Evolutionary conservation across 2,113 vertebrate genomes (phyloP).

Genomic region (Microcebus tavaratra): DNA sequence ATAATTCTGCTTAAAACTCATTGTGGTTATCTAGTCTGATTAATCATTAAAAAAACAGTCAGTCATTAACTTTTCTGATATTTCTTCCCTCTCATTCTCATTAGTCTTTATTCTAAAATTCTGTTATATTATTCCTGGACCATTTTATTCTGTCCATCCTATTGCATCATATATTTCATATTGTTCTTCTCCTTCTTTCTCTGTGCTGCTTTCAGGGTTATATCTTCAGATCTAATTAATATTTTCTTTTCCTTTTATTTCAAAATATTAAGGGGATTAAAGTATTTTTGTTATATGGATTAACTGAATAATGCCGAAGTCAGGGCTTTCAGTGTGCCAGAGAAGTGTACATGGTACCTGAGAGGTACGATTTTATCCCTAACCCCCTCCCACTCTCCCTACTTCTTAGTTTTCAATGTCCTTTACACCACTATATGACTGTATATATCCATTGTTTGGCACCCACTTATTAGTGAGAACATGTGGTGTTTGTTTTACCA

Average conservation of each 20-base stretch:
- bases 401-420: no score
- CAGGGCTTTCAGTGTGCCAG: no score
- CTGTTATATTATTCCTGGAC: neutral
- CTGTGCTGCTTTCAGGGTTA: neutral
- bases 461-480: no score
- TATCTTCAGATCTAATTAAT: neutral
- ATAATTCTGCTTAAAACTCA: constrained; percentile 5
- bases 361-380: no score
- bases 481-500: no score
- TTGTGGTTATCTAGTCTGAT: neutral
- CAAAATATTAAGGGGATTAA: no score
- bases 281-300: no score
- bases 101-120: neutral
- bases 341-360: no score
- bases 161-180: neutral
- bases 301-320: no score
- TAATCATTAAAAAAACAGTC: neutral
- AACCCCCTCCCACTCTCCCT: no score
- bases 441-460: no score
- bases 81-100: neutral
- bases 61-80: neutral
- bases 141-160: neutral
- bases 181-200: neutral
- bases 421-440: no score
- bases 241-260: neutral